These are phyloP conservation scores for Reinhardtius hippoglossoides DNA, from an alignment of 2,113 vertebrate species.

Conservation along the genomic window DNA sequence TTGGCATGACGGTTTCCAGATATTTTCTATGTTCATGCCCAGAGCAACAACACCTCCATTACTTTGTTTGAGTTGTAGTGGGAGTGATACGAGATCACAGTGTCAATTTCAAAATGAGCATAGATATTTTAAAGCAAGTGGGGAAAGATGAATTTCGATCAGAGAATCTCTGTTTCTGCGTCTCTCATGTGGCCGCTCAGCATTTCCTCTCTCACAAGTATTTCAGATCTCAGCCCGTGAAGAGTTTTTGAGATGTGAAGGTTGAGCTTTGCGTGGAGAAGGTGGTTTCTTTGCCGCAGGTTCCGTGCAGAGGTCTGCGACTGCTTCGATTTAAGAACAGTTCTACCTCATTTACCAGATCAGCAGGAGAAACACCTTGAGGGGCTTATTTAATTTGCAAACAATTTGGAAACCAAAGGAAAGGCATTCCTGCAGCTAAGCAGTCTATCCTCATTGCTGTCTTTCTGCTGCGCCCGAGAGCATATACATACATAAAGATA, in stretches of 20 bases:
- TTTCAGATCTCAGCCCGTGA: conserved; percentile 23
- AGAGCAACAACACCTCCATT: conserved; percentile 44
- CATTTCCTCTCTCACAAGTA: conserved; percentile 28
- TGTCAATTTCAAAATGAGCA: conserved; percentile 41
- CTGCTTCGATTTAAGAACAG: conserved; percentile 23
- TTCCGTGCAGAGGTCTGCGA: conserved; percentile 19
- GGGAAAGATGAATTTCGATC: conserved; percentile 60
- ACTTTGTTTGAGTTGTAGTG: conserved; percentile 30
- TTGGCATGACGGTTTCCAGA: conserved; percentile 26
- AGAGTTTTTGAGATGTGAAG: conserved; percentile 23
- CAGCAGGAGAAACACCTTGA: conserved; percentile 31
- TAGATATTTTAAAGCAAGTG: conserved; percentile 37
- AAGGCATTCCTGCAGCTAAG: conserved; percentile 53
- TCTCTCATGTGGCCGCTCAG: conserved; percentile 33
- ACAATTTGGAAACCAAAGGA: conserved; percentile 69
- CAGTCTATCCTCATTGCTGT: conserved; percentile 9
- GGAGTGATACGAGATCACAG: conserved; percentile 43
- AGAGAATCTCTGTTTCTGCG: conserved; percentile 32
- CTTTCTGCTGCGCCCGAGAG: conserved; percentile 25
- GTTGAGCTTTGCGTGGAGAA: conserved; percentile 13
- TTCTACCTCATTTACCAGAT: conserved; percentile 40
- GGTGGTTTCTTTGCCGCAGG: conserved; percentile 13
- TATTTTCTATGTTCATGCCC: conserved; percentile 36
- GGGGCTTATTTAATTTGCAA: conserved; percentile 69
- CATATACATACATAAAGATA: conserved; percentile 21